Conservation (phyloP, 2,888 invertebrate genomes). For the Cephus pulcher region DNA sequence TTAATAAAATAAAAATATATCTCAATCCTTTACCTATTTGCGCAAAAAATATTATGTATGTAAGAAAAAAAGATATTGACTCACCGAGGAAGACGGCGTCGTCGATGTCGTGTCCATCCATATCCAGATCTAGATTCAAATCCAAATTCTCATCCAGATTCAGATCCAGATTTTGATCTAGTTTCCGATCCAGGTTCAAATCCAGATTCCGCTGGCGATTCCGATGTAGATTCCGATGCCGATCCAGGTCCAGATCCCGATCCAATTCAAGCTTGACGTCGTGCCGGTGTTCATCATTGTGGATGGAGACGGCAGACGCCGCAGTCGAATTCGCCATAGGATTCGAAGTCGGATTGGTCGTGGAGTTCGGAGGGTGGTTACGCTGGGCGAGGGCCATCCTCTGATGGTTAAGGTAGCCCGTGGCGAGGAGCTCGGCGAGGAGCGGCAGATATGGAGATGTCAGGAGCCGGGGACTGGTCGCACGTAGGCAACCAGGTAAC, state of each 20-base stretch:
- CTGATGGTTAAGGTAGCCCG: conserved; percentile 47
- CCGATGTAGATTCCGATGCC: not conserved
- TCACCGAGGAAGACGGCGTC: conserved; percentile 63
- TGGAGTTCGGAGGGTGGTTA: conserved; percentile 34
- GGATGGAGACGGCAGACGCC: not conserved
- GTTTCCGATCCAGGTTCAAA: conserved; percentile 1
- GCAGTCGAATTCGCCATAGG: not conserved
- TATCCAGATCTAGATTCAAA: conserved; percentile 35
- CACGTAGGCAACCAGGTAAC: conserved; percentile 62
- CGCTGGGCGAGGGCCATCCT: conserved; percentile 49
- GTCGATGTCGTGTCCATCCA: conserved; percentile 53
- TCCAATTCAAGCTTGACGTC: not conserved
- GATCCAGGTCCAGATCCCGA: not conserved
- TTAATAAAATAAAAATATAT: not conserved
- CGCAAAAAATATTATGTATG: not conserved
- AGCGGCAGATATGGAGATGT: conserved; percentile 60
- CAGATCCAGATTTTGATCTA: not conserved
- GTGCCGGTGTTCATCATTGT: not conserved
- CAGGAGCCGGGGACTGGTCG: conserved; percentile 54
- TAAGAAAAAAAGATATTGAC: conserved; percentile 19
- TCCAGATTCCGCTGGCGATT: not conserved
- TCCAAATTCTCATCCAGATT: conserved; percentile 1
- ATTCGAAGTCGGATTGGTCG: not conserved
- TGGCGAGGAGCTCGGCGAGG: conserved; percentile 59
- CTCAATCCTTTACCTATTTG: not conserved